Conservation (phyloP, 2,797 vertebrate species). For the Platyrinchus mystaceus region DNA sequence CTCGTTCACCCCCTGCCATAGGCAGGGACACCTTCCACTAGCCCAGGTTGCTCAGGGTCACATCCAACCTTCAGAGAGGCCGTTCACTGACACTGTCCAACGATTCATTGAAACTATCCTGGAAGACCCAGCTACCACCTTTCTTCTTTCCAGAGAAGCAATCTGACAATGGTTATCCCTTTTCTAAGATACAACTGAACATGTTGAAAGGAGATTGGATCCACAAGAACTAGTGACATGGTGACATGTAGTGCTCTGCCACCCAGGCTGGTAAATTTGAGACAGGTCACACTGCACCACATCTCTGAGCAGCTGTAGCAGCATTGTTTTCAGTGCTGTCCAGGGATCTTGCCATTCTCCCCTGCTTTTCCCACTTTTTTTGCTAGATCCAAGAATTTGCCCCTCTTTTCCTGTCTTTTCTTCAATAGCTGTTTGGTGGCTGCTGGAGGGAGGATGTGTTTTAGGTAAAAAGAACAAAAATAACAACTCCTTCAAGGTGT, state of each 20-base stretch:
- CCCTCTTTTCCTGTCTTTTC: background rate
- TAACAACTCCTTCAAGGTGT: background rate
- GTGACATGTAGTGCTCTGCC: background rate
- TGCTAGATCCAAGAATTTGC: background rate
- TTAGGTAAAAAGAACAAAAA: background rate
- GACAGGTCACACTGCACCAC: background rate
- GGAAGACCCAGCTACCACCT: background rate
- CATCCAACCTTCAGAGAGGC: background rate
- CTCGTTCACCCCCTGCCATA: background rate
- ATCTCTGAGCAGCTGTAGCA: background rate
- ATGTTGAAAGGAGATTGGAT: background rate
- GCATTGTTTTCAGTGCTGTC: background rate
- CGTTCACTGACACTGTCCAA: background rate
- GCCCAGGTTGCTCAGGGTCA: background rate
- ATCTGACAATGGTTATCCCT: background rate
- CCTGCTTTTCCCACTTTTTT: background rate
- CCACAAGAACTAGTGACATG: background rate
- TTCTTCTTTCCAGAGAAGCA: background rate
- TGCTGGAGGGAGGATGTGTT: background rate
- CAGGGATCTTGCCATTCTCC: too few species aligned
- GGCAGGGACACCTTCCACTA: background rate
- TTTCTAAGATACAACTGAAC: background rate
- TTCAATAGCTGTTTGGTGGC: background rate
- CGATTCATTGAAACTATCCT: fast-evolving
- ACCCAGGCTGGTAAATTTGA: background rate